phyloP scores from a whole-genome alignment of 92 coral and sea anemone genomes.

The Micromussa lordhowensis region DNA sequence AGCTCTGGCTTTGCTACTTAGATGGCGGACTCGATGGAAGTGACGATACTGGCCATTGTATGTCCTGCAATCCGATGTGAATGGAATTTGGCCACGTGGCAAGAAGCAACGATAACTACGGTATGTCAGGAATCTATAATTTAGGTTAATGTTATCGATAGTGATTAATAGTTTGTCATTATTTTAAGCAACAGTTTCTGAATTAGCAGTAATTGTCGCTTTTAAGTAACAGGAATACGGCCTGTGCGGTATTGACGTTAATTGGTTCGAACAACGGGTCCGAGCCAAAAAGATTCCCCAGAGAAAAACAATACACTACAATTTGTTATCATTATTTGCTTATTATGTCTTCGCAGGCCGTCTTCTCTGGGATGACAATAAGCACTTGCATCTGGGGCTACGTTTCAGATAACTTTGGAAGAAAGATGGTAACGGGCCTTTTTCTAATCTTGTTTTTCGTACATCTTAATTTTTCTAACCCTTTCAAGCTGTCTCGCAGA shows the following conservation, averaged over 20 bases:
- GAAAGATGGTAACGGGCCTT: constrained; percentile 77
- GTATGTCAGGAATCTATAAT: constrained; percentile 33
- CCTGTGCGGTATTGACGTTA: not conserved
- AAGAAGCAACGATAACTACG: constrained; percentile 92
- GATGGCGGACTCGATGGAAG: constrained; percentile 99
- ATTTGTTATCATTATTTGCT: not conserved
- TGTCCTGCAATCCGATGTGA: constrained; percentile 95
- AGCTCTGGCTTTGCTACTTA: not conserved
- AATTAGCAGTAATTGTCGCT: too few relatives aligned
- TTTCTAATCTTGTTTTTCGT: not conserved
- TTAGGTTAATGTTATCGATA: too few relatives aligned
- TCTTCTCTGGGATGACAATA: constrained; percentile 91
- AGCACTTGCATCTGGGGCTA: constrained; percentile 96
- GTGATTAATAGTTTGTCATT: too few relatives aligned
- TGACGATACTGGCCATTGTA: constrained; percentile 88
- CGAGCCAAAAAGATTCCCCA: too few relatives aligned
- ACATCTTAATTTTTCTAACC: not conserved
- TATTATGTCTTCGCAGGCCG: constrained; percentile 65
- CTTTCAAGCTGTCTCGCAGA: not conserved
- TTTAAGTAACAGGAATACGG: too few relatives aligned
- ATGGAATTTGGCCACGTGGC: constrained; percentile 90
- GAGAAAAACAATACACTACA: too few relatives aligned
- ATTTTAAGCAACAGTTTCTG: too few relatives aligned
- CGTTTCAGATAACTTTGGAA: constrained; percentile 85
- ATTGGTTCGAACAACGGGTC: not conserved